Evolutionary conservation across 2,888 invertebrate genomes (phyloP).

Genomic region (Oligia latruncula): DNA sequence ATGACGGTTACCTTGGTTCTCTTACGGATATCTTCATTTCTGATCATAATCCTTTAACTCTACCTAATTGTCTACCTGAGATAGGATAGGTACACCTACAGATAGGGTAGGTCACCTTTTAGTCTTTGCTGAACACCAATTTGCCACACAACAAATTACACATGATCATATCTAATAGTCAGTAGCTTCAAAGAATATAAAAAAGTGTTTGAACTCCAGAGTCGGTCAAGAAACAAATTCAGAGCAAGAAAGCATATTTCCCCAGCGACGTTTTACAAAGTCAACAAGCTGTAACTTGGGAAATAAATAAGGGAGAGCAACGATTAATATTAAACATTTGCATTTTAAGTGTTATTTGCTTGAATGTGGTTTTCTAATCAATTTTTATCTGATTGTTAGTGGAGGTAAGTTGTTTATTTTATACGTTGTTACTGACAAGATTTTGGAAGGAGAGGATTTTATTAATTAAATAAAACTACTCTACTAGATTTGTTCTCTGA

Average conservation of each 20-base stretch:
- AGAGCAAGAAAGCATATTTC: conserved; percentile 86
- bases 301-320: conserved; percentile 84
- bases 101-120: neutral
- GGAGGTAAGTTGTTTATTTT: conserved; percentile 16
- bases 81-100: neutral
- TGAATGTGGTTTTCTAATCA: conserved; percentile 62
- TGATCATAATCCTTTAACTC: neutral
- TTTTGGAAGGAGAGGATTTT: neutral
- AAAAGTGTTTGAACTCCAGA: conserved; percentile 68
- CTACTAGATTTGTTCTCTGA: neutral
- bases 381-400: conserved; percentile 53
- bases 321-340: conserved; percentile 84
- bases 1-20: neutral
- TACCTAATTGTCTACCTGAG: neutral
- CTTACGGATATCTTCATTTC: neutral
- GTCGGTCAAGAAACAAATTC: conserved; percentile 84
- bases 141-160: neutral
- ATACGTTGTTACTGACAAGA: neutral
- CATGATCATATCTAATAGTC: conserved; percentile 16
- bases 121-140: neutral
- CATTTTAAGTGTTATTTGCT: conserved; percentile 67
- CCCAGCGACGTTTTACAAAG: conserved; percentile 87
- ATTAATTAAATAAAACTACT: neutral
- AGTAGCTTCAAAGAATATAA: conserved; percentile 37
- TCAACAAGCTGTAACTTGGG: conserved; percentile 88